Evolutionary conservation across 1,140 invertebrate genomes (phyloP), one percentile per base, ranked within the genome.

Genomic region (Aphaenogaster ashmeadi): DNA sequence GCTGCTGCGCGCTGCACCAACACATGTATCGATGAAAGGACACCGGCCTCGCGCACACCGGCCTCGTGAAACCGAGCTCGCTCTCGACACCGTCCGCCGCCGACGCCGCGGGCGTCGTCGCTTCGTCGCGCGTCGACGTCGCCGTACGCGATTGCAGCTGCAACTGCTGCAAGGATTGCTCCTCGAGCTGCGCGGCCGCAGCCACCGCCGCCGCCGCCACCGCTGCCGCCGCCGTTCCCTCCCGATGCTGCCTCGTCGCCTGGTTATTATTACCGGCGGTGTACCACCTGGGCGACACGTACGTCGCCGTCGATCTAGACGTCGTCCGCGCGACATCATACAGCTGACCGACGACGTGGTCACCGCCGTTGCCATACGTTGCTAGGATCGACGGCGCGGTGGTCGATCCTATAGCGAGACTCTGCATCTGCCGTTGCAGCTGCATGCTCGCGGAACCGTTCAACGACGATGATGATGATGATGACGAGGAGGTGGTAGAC

Each of bases 21-120:
- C 96, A 97, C 89, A 96, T 90, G 78, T 96, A 89, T 27, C 93
- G 92, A 91, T 96, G 96, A 88, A 96, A 96, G 41, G 96, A 96
- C 60, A 95, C 87, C 50, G 95, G 93, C 78, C 96, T 93, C 74
- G 96, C 96, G 93, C 96, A 96, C 27, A 87, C 77, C 27, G 33
- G 21, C 27, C 8, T 67, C 2, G 72, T 15, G 3, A 69, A 44
- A 21, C 54, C 88, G 78, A 56, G 85, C 78, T 64, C 81, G 80
- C 64, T 78, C 87, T 85, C 88, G 79, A 52, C 66, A 67, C 72
- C 69, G 74, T 81, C 72, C 41, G 38, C 52, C 41, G 69, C 50
- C n/a, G 78, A 52, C 64, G 36, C 27, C 8, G 62, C n/a, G 2
- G 21, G 21, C 44, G 75, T 21, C 9, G 71, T 11, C 18, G 56